phyloP scores from a whole-genome alignment of 1,140 invertebrate genomes.

The Polypedilum vanderplanki region DNA sequence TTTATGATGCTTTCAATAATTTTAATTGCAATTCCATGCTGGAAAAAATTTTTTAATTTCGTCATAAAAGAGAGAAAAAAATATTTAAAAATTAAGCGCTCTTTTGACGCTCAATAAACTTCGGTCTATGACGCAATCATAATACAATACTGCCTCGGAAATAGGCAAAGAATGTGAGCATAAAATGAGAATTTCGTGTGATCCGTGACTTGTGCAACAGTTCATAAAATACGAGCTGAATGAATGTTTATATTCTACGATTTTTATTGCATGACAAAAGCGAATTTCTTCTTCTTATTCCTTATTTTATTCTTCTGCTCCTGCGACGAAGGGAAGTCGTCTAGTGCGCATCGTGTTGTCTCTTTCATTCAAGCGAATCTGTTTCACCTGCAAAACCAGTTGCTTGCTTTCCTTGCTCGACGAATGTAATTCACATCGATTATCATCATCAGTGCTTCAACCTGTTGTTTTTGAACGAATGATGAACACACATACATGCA shows the following conservation, averaged over 20 bases:
- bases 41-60: too few species aligned
- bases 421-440: conserved; percentile 17
- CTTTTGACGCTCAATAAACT: conserved; percentile 2
- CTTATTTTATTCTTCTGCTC: too few species aligned
- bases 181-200: neutral
- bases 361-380: neutral
- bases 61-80: neutral
- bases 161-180: conserved; percentile 3
- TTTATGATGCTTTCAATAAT: conserved; percentile 8
- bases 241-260: conserved; percentile 15
- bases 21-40: neutral
- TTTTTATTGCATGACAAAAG: conserved; percentile 19
- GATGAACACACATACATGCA: conserved; percentile 4
- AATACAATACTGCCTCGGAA: neutral
- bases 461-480: conserved; percentile 16
- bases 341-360: neutral
- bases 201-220: conserved; percentile 16
- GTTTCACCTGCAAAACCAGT: conserved; percentile 3
- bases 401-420: conserved; percentile 1
- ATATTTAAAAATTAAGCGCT: conserved; percentile 11
- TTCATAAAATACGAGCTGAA: conserved; percentile 13
- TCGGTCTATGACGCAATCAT: neutral
- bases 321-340: neutral
- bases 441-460: conserved; percentile 17
- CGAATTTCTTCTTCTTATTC: neutral